Conservation (phyloP, 2,888 invertebrate species). For the Megastigmus dorsalis region DNA sequence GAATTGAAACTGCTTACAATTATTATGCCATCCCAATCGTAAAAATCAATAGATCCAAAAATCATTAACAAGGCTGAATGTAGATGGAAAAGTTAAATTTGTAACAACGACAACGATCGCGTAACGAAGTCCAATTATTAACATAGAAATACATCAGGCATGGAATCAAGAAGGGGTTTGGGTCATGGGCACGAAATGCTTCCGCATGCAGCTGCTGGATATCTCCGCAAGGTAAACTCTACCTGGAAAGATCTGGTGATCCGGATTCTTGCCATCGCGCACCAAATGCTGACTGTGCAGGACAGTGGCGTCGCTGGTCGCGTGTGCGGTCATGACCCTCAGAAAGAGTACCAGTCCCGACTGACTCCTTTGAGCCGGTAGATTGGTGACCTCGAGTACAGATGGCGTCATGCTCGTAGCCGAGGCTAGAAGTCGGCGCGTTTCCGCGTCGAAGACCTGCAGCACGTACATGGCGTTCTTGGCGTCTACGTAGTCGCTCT, state of each 20-base stretch:
- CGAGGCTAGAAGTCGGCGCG: constrained; percentile 75
- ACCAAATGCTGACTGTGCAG: constrained; percentile 72
- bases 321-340: constrained; percentile 75
- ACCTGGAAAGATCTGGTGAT: constrained; percentile 72
- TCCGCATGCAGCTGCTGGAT: too few relatives aligned
- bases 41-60: too few relatives aligned
- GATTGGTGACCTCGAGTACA: constrained; percentile 74
- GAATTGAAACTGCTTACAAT: too few relatives aligned
- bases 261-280: constrained; percentile 69
- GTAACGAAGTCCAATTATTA: too few relatives aligned
- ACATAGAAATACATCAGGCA: too few relatives aligned
- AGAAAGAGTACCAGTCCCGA: constrained; percentile 75
- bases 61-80: too few relatives aligned
- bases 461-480: constrained; percentile 75
- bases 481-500: constrained; percentile 70
- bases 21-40: too few relatives aligned
- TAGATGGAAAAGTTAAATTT: too few relatives aligned
- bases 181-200: too few relatives aligned
- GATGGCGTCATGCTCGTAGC: constrained; percentile 75
- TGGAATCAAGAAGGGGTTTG: too few relatives aligned
- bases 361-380: constrained; percentile 72
- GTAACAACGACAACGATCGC: too few relatives aligned
- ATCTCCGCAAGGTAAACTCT: too few relatives aligned
- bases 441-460: constrained; percentile 77
- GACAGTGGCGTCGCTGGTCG: constrained; percentile 77